Conservation (phyloP, 1,140 invertebrate genomes). For the Andricus grossulariae region DNA sequence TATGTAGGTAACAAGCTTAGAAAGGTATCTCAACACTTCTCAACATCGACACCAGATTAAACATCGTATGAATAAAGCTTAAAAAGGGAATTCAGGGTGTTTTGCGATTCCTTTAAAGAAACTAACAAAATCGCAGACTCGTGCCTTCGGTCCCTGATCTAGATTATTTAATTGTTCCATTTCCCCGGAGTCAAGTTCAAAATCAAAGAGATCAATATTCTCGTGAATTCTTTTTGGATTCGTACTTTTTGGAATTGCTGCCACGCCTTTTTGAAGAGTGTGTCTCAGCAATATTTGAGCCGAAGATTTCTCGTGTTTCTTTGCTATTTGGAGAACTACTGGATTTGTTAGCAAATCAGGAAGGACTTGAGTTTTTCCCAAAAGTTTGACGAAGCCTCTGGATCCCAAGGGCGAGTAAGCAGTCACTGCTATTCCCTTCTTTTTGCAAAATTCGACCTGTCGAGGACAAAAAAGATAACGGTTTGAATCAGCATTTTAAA, state of each 20-base stretch:
- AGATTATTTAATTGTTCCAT: constrained; percentile 62
- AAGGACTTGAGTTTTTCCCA: constrained; percentile 74
- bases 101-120: constrained; percentile 76
- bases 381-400: constrained; percentile 75
- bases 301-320: constrained; percentile 77
- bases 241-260: constrained; percentile 81
- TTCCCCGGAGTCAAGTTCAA: constrained; percentile 67
- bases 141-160: constrained; percentile 78
- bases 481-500: too few relatives aligned
- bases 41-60: too few relatives aligned
- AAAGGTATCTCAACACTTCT: too few relatives aligned
- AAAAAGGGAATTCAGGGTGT: constrained; percentile 78
- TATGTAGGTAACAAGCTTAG: too few relatives aligned
- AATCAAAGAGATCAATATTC: constrained; percentile 77
- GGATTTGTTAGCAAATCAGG: constrained; percentile 83
- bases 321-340: constrained; percentile 80
- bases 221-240: constrained; percentile 76
- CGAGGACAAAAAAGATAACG: constrained; percentile 41
- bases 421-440: constrained; percentile 76
- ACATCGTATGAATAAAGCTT: constrained; percentile 24
- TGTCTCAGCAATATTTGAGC: constrained; percentile 80
- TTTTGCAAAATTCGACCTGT: constrained; percentile 77
- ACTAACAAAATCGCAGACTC: constrained; percentile 80
- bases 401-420: constrained; percentile 82
- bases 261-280: constrained; percentile 76